phyloP scores from a whole-genome alignment of 2,113 vertebrate genomes.

The Gobiocypris rarus region DNA sequence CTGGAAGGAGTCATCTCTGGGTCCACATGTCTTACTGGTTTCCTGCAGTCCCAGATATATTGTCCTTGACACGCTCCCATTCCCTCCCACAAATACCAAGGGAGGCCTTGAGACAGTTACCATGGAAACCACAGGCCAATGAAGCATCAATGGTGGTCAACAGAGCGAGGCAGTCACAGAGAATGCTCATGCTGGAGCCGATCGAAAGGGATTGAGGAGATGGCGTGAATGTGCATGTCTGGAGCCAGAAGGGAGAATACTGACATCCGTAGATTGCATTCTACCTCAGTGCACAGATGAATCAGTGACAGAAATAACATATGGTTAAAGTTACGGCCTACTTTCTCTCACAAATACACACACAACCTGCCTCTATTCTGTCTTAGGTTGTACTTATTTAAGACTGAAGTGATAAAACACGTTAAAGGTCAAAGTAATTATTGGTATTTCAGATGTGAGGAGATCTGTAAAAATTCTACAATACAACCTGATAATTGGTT shows the following conservation, averaged over 20 bases:
- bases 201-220: conserved; percentile 35
- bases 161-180: conserved; percentile 42
- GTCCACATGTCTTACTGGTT: conserved; percentile 7
- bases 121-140: conserved; percentile 49
- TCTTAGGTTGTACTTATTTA: neutral
- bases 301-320: neutral
- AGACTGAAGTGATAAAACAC: no score
- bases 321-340: neutral
- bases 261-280: neutral
- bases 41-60: conserved; percentile 3
- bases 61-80: neutral
- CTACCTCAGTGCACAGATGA: conserved; percentile 17
- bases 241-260: neutral
- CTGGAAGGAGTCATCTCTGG: neutral
- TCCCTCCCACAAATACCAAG: conserved; percentile 26
- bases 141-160: conserved; percentile 43
- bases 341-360: neutral
- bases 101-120: conserved; percentile 35
- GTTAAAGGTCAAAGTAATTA: no score
- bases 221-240: neutral
- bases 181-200: conserved; percentile 32
- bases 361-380: neutral
- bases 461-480: no score
- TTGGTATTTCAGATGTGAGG: no score
- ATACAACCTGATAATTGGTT: no score